A percentile compares a stretch with the other conserved stretches of the same genome.
Conservation (phyloP, 2,888 invertebrate genomes). For the Rhamphomyia laevipes region DNA sequence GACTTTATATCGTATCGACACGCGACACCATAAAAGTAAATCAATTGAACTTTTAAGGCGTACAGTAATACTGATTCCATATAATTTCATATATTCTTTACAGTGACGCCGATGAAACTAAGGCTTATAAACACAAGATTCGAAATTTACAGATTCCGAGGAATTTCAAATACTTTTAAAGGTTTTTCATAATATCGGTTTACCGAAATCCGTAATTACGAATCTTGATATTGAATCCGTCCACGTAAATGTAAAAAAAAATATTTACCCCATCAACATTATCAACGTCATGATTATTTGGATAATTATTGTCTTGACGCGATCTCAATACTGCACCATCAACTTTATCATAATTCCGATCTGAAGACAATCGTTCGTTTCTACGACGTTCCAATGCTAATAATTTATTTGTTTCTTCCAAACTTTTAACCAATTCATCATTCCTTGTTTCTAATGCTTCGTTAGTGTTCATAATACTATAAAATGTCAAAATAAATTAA, state of each 20-base stretch:
- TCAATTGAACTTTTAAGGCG: too few species aligned
- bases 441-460: constrained; percentile 70
- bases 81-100: too few species aligned
- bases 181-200: too few species aligned
- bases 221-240: neutral
- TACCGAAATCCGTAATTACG: too few species aligned
- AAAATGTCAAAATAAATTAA: neutral
- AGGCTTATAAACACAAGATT: too few species aligned
- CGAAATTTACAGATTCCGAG: too few species aligned
- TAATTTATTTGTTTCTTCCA: constrained; percentile 60
- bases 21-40: too few species aligned
- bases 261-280: constrained; percentile 6
- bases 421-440: constrained; percentile 69
- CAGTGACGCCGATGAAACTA: too few species aligned
- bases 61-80: too few species aligned
- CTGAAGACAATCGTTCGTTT: constrained; percentile 37
- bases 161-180: too few species aligned
- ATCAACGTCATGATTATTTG: constrained; percentile 7
- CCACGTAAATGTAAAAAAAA: constrained; percentile 10
- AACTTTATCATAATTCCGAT: constrained; percentile 8
- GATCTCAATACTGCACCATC: constrained; percentile 10
- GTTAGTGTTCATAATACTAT: constrained; percentile 58
- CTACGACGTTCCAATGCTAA: constrained; percentile 48
- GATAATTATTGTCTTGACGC: constrained; percentile 11
- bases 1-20: too few species aligned